Evolutionary conservation across 2,797 vertebrate species (phyloP).

Genomic region (Pantherophis vulpinus): DNA sequence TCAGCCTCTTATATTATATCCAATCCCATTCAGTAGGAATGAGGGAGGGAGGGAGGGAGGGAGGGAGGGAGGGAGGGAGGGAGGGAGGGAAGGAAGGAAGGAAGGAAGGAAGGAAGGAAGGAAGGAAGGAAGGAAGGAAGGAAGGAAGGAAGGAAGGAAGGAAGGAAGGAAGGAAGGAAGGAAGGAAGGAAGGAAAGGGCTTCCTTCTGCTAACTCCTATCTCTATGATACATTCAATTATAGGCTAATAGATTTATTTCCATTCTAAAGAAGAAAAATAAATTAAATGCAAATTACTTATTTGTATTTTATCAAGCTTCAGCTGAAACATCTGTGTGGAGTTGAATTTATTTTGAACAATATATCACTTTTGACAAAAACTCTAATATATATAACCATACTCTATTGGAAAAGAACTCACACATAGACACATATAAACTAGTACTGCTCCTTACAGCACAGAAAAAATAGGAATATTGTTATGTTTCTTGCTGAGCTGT

Average conservation of each 20-base stretch:
- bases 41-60: too few relatives aligned
- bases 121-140: too few relatives aligned
- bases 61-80: too few relatives aligned
- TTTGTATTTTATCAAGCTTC: background rate
- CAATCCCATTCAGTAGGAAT: background rate
- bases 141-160: background rate
- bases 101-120: too few relatives aligned
- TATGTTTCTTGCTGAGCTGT: slow-evolving; percentile 11
- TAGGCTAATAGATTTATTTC: background rate
- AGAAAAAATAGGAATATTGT: slow-evolving; percentile 12
- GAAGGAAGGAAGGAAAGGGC: too few relatives aligned
- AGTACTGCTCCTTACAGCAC: background rate
- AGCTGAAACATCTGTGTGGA: slow-evolving; percentile 1
- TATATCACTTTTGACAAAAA: background rate
- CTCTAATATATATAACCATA: background rate
- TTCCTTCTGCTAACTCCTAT: background rate
- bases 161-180: background rate
- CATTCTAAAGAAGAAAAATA: background rate
- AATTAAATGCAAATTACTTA: background rate
- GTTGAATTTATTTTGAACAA: background rate
- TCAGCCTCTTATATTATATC: too few relatives aligned
- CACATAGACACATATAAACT: background rate
- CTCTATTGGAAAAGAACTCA: background rate
- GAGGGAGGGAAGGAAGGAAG: too few relatives aligned
- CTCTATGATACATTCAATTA: background rate